Base-by-base conservation (phyloP, 2,113 vertebrate species). In the Ophthalmolycus amberensis region DNA sequence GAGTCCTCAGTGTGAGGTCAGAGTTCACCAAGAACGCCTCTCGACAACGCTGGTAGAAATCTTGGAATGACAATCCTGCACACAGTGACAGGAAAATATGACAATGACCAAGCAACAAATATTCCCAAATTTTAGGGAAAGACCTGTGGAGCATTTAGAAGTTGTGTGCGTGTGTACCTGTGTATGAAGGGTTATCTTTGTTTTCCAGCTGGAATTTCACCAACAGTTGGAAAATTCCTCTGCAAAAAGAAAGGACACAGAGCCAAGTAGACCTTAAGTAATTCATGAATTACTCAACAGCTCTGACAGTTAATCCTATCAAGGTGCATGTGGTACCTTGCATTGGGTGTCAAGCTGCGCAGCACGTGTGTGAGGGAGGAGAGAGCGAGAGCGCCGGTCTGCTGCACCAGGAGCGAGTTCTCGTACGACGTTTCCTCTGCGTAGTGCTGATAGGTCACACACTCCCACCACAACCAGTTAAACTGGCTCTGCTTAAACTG, bases 391-490 rank as follows among this genome's bases (percentile, higher is more conserved):
- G 97, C 96, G 48, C 97, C 97, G 1, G 97, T 97, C 1, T 97
- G 97, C 86, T 97, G 97, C 71, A 99, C 96, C 86, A 99, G 93
- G 48, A 99, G 95, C 0, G 99, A 99, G 91, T 99, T 99, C 90
- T 99, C 99, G 1, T 98, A 99, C 0, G 98, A 99, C 0, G 98
- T 99, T 95, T 99, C 99, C 93, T 99, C 97, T 1, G 92, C 66
- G 2, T 99, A 99, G 58, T 96, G 96, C 77, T 91, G 95, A 64
- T 96, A 99, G 0, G 97, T 98, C 58, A 98, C 98, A 29, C 97
- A 97, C 95, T 99, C 98, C 94, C 97, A 99, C 97, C 99, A 99
- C 86, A 99, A 93, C 98, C 99, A 99, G 88, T 98, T 99, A 87
- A 97, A 99, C 79, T 97, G 95, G 65, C 97, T 97, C 94, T 97